These are phyloP conservation scores for Carassius gibelio DNA, from an alignment of 2,113 vertebrate genomes.

Conservation along the genomic window DNA sequence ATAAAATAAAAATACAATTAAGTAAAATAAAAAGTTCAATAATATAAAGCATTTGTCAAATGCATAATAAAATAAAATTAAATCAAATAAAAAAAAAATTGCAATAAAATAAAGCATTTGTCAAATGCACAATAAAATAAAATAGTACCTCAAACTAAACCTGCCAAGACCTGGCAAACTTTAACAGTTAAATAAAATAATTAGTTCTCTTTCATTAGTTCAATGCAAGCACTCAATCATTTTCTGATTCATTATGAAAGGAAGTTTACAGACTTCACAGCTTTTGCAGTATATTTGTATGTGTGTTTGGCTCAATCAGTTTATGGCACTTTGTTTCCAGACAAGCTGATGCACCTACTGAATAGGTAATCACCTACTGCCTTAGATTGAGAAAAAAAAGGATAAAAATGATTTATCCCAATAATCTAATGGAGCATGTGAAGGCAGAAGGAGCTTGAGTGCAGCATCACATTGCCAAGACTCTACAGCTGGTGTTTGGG, in stretches of 20 bases:
- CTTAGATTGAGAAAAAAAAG: neutral
- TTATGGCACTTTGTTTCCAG: neutral
- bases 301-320: neutral
- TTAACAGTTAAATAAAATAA: neutral
- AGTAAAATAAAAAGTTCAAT: too few species aligned
- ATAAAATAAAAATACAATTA: too few species aligned
- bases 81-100: too few species aligned
- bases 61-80: too few species aligned
- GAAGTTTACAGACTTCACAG: neutral
- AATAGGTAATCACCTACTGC: neutral
- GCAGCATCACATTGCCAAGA: slow-evolving; percentile 60
- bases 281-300: neutral
- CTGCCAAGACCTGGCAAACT: too few species aligned
- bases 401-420: slow-evolving; percentile 3
- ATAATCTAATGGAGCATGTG: neutral
- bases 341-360: neutral
- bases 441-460: neutral
- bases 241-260: neutral
- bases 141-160: too few species aligned
- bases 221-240: neutral
- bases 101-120: too few species aligned
- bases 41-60: too few species aligned
- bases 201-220: neutral
- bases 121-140: too few species aligned
- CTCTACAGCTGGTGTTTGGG: slow-evolving; percentile 59